These are phyloP conservation scores for Rhinoraja longicauda DNA, from an alignment of 2,797 vertebrate species.

Conservation along the genomic window DNA sequence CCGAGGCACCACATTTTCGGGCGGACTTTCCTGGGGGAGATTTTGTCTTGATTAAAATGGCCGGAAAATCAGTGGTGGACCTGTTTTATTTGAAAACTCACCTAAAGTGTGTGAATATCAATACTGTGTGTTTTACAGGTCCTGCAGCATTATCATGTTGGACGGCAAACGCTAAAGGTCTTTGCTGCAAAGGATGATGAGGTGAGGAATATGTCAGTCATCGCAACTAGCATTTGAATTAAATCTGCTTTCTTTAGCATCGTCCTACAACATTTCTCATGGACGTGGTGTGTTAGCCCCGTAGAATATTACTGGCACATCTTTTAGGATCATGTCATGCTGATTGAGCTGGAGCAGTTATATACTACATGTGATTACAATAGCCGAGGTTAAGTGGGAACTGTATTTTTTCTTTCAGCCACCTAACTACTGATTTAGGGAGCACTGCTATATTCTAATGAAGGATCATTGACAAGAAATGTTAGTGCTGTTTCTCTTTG, in stretches of 20 bases:
- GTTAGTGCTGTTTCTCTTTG: no score
- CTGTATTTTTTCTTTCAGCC: neutral
- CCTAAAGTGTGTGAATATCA: neutral
- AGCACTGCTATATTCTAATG: no score
- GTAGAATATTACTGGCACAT: neutral
- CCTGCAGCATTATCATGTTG: slow-evolving; percentile 76
- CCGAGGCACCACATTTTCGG: no score
- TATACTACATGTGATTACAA: neutral
- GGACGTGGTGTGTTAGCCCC: neutral
- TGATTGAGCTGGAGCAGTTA: neutral
- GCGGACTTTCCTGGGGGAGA: no score
- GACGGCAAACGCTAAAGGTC: slow-evolving; percentile 80
- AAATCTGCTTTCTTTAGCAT: neutral
- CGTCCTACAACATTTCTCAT: neutral
- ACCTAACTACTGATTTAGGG: neutral
- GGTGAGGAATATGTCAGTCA: slow-evolving; percentile 55
- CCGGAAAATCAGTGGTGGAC: no score
- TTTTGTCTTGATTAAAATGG: no score
- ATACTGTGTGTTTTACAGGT: slow-evolving; percentile 58
- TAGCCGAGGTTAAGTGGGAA: neutral
- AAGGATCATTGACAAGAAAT: no score
- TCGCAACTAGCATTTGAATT: neutral
- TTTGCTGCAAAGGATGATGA: slow-evolving; percentile 79
- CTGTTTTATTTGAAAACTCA: no score
- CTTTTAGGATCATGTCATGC: neutral